Evolutionary conservation across 2,113 vertebrate genomes (phyloP).

Genomic region (Xiphorhynchus elegans): DNA sequence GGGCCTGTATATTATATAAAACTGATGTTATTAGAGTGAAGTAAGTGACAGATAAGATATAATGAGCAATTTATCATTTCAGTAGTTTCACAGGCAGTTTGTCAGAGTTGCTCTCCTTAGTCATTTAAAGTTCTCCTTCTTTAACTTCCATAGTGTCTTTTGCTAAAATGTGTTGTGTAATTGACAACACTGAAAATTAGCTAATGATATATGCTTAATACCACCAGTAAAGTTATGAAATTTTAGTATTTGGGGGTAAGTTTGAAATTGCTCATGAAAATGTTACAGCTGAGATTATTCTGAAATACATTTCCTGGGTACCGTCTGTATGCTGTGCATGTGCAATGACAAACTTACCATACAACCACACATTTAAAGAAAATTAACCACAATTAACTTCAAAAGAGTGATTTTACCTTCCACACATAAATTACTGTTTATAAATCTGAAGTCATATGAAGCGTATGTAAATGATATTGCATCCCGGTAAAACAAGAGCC

Average conservation of each 20-base stretch:
- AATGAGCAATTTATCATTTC: constrained; percentile 12
- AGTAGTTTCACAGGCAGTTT: not conserved
- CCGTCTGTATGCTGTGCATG: not conserved
- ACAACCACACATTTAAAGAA: not conserved
- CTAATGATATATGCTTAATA: not conserved
- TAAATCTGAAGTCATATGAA: not conserved
- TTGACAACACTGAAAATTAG: not conserved
- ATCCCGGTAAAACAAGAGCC: not conserved
- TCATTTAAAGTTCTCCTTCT: not conserved
- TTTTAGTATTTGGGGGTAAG: not conserved
- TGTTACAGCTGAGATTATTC: not conserved
- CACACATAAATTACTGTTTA: not conserved
- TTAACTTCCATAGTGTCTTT: not conserved
- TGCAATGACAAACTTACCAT: not conserved
- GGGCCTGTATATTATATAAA: not conserved
- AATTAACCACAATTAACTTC: not conserved
- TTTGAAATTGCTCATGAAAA: not conserved
- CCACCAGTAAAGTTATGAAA: not conserved
- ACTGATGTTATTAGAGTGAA: not conserved
- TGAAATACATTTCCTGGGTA: not conserved
- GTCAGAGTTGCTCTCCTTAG: not conserved
- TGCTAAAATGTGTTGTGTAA: not conserved
- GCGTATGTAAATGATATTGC: not conserved
- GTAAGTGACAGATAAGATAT: not conserved
- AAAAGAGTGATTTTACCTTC: not conserved